Evolutionary conservation across 2,113 vertebrate genomes (phyloP), one percentile per base, ranked within the genome.

Genomic region (Calonectris borealis): DNA sequence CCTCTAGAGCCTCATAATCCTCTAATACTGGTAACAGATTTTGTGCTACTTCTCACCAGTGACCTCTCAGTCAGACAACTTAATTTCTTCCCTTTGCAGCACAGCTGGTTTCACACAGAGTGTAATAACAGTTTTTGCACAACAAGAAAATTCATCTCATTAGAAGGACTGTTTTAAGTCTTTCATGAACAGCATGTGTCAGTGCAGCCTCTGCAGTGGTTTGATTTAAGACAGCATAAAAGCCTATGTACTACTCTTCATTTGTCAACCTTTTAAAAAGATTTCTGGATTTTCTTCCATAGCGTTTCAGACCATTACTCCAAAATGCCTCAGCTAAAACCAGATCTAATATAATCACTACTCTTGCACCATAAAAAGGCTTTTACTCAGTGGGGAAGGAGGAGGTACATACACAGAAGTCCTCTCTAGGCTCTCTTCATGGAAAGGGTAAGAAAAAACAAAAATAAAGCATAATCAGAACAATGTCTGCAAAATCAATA

Each of bases 1-100:
- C 70, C 97, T 97, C 97, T 76, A 96, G 38, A 97, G 94, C 65
- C 89, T 82, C 86, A 80, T 88, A 96, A 95, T 69, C 72, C 68
- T 86, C 92, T 97, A 98, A 96, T 97, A 98, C 97, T 20, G 31
- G 91, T 95, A 97, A 98, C 65, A 98, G 81, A 97, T 97, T 94
- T 97, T 96, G 77, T 64, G 72, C 83, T 97, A 96, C 95, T 40
- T 13, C 40, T 40, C 40, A 40, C 40, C 40, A 40, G 77, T 92
- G 94, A 97, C 91, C 92, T 97, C 94, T 97, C 90, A 95, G 94
- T 91, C 93, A 97, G 93, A 95, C 17, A 1, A 98, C 94, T 98
- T 97, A 96, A 98, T 97, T 98, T 97, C 83, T 97, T 86, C 77
- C 75, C 32, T 64, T 95, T 88, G 81, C 79, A 97, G 91, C 69